Evolutionary conservation across 2,113 vertebrate genomes (phyloP).

Genomic region (Microtus richardsoni): DNA sequence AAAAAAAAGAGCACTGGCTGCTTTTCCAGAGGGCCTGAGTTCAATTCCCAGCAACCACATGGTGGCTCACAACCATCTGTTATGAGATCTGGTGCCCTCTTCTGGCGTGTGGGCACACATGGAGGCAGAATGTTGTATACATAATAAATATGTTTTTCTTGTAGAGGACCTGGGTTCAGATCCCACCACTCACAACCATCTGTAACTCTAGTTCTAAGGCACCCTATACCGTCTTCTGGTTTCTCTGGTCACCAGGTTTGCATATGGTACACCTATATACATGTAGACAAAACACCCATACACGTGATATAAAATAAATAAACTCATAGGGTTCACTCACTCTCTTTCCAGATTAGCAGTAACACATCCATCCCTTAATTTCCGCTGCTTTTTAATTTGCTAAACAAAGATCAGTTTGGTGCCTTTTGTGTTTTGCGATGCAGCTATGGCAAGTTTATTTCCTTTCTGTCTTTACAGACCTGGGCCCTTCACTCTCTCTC

Average conservation of each 20-base stretch:
- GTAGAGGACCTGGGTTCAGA: neutral
- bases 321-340: neutral
- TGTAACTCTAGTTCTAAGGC: neutral
- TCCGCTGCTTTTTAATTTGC: slow-evolving; percentile 7
- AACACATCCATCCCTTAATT: neutral
- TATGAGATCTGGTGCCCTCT: no score
- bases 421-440: slow-evolving; percentile 48
- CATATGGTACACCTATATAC: neutral
- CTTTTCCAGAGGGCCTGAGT: neutral
- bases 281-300: neutral
- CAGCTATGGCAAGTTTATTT: neutral
- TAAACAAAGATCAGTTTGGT: slow-evolving; percentile 27
- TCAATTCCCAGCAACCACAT: neutral
- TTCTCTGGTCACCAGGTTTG: neutral
- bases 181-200: neutral
- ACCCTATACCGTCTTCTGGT: neutral
- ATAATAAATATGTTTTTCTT: neutral
- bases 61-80: neutral
- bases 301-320: neutral
- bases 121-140: no score
- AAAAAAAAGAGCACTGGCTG: neutral
- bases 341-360: slow-evolving; percentile 53
- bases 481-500: slow-evolving; percentile 96
- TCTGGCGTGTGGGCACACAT: no score
- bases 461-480: slow-evolving; percentile 83